A percentile compares a stretch with the other conserved stretches of the same genome.
Evolutionary conservation across 2,113 vertebrate species (phyloP).

Genomic region (Anser cygnoides): DNA sequence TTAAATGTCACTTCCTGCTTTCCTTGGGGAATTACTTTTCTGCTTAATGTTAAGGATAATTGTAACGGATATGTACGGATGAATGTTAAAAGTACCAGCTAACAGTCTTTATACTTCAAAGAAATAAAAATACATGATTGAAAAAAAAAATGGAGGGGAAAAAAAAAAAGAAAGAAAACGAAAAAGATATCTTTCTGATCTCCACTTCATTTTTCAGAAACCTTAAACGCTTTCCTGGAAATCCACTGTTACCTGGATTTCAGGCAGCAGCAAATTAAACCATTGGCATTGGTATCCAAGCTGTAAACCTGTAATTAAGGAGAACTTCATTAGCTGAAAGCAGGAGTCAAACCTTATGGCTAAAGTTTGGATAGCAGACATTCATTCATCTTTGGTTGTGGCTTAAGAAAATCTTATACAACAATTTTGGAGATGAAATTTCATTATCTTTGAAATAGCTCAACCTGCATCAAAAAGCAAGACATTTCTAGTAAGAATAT

Average conservation of each 20-base stretch:
- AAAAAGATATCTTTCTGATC: not conserved
- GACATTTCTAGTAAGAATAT: not conserved
- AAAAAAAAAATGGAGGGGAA: not conserved
- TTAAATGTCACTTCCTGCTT: not conserved
- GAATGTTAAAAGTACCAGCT: not conserved
- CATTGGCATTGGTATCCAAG: not conserved
- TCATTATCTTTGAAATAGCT: not conserved
- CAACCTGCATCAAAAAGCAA: not conserved
- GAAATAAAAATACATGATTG: not conserved
- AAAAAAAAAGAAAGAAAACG: not conserved
- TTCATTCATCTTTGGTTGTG: not conserved
- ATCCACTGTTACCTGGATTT: not conserved
- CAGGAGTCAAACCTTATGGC: not conserved
- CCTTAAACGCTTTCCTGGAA: not conserved
- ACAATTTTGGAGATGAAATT: not conserved
- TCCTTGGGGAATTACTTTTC: constrained; percentile 11
- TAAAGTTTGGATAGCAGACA: not conserved
- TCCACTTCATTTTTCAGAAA: not conserved
- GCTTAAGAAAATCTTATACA: not conserved
- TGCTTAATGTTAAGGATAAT: constrained; percentile 16
- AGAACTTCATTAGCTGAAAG: not conserved
- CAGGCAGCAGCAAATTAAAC: constrained; percentile 5
- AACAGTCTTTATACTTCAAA: not conserved
- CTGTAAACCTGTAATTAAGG: not conserved
- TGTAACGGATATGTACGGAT: not conserved